These are phyloP conservation scores for Dendroctonus ponderosae DNA, from an alignment of 1,140 invertebrate species.

Conservation along the genomic window DNA sequence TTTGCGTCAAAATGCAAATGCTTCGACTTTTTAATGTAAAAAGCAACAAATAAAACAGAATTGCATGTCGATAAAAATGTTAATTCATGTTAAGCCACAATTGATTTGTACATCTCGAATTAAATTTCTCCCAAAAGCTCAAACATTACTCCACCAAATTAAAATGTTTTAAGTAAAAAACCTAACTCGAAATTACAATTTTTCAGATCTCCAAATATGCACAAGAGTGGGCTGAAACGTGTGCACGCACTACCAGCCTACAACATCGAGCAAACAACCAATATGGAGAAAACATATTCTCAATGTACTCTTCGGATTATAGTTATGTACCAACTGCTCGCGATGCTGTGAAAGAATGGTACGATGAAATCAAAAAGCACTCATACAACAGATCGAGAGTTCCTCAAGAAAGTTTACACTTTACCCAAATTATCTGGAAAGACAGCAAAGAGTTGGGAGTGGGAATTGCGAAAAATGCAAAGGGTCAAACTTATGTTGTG, in stretches of 20 bases:
- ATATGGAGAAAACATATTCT: slow-evolving; percentile 61
- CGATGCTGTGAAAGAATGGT: slow-evolving; percentile 69
- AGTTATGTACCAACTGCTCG: slow-evolving; percentile 62
- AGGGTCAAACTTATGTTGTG: slow-evolving; percentile 64
- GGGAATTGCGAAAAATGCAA: slow-evolving; percentile 64
- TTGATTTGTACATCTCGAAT: too few species aligned
- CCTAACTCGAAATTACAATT: background rate
- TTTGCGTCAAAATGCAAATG: too few species aligned
- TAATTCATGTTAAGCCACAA: too few species aligned
- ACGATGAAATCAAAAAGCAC: slow-evolving; percentile 64
- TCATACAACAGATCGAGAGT: slow-evolving; percentile 53
- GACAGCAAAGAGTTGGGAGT: slow-evolving; percentile 70
- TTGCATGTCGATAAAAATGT: too few species aligned
- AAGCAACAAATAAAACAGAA: too few species aligned
- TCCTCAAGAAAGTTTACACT: slow-evolving; percentile 63
- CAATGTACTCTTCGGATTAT: slow-evolving; percentile 67
- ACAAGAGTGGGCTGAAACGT: slow-evolving; percentile 74
- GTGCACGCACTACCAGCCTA: slow-evolving; percentile 69
- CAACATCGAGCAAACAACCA: slow-evolving; percentile 55
- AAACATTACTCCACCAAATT: too few species aligned
- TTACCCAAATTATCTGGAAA: slow-evolving; percentile 61
- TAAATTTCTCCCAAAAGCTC: too few species aligned
- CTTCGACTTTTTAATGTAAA: too few species aligned
- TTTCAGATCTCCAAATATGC: slow-evolving; percentile 55
- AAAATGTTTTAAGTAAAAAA: too few species aligned